phyloP scores from a whole-genome alignment of 2,888 invertebrate genomes.

The Entomobrya multifasciata region DNA sequence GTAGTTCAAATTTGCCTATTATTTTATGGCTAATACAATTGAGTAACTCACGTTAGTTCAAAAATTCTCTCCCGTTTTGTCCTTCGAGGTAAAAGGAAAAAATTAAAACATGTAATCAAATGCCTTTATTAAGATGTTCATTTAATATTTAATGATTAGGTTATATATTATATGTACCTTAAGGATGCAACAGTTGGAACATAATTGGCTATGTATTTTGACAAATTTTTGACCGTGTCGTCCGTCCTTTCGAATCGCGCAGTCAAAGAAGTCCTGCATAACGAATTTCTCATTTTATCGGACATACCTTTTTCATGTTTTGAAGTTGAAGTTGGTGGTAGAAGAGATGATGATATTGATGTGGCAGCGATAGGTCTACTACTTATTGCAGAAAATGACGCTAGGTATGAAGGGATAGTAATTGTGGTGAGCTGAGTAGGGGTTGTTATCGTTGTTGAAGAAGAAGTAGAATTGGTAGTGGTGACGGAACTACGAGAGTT shows the following conservation, averaged over 20 bases:
- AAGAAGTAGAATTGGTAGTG: slow-evolving; percentile 7
- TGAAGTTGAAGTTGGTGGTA: not conserved
- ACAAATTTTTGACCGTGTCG: slow-evolving; percentile 80
- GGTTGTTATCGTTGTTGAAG: not conserved
- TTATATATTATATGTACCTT: slow-evolving; percentile 72
- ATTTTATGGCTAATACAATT: not conserved
- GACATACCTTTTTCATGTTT: slow-evolving; percentile 49
- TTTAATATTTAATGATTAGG: no score
- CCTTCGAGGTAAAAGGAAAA: slow-evolving; percentile 81
- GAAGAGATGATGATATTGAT: slow-evolving; percentile 6
- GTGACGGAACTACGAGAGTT: slow-evolving; percentile 24
- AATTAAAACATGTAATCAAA: slow-evolving; percentile 4
- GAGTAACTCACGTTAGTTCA: slow-evolving; percentile 82
- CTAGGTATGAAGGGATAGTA: slow-evolving; percentile 3
- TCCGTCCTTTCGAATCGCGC: slow-evolving; percentile 81
- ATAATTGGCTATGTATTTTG: slow-evolving; percentile 73
- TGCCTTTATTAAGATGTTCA: no score
- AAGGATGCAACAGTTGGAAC: slow-evolving; percentile 80
- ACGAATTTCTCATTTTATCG: slow-evolving; percentile 58
- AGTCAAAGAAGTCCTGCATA: slow-evolving; percentile 81
- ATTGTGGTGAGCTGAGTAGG: not conserved
- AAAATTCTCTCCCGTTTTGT: slow-evolving; percentile 82
- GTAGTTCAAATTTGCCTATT: no score
- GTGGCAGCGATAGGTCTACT: slow-evolving; percentile 21
- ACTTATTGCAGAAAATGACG: slow-evolving; percentile 18